These are phyloP conservation scores for Bovichtus diacanthus DNA, from an alignment of 2,797 vertebrate genomes.

Conservation along the genomic window DNA sequence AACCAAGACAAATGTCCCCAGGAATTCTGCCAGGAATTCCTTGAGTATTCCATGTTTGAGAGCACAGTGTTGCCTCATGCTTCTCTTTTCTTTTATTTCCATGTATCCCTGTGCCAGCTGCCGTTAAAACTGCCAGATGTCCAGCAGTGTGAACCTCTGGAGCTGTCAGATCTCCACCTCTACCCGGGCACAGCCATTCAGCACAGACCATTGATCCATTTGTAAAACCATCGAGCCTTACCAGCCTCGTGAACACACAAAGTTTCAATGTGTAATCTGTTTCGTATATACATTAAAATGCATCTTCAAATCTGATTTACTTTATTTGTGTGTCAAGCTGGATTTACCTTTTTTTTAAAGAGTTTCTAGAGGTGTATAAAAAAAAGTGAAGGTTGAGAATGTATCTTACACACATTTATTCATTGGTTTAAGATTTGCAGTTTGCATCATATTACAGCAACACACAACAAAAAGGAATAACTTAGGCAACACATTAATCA, in stretches of 20 bases:
- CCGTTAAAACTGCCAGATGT: conserved; percentile 51
- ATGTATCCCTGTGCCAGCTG: conserved; percentile 49
- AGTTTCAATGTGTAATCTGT: background rate
- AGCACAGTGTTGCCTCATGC: conserved; percentile 88
- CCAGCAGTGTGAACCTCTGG: conserved; percentile 49
- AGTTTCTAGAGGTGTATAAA: conserved; percentile 7
- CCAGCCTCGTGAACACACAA: background rate
- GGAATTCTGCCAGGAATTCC: conserved; percentile 94
- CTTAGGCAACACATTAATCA: conserved; percentile 40
- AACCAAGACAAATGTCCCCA: conserved; percentile 94
- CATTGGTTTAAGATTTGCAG: conserved; percentile 17
- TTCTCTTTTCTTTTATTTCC: conserved; percentile 77
- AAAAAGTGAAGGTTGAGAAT: background rate
- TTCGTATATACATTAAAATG: background rate
- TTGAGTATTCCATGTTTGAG: conserved; percentile 91
- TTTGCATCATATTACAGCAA: conserved; percentile 23
- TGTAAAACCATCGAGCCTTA: conserved; percentile 13
- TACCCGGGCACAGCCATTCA: conserved; percentile 66
- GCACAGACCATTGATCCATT: conserved; percentile 72
- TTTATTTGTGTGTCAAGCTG: background rate
- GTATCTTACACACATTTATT: conserved; percentile 28
- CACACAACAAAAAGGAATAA: conserved; percentile 51
- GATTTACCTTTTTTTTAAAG: conserved; percentile 35
- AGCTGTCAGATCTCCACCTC: conserved; percentile 66
- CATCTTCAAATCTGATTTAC: background rate